A percentile compares a stretch with the other conserved stretches of the same genome.
These are phyloP conservation scores for Diacarnus erythraeanus DNA, from an alignment of 37 sponge, comb jelly and placozoan species.

Conservation along the genomic window DNA sequence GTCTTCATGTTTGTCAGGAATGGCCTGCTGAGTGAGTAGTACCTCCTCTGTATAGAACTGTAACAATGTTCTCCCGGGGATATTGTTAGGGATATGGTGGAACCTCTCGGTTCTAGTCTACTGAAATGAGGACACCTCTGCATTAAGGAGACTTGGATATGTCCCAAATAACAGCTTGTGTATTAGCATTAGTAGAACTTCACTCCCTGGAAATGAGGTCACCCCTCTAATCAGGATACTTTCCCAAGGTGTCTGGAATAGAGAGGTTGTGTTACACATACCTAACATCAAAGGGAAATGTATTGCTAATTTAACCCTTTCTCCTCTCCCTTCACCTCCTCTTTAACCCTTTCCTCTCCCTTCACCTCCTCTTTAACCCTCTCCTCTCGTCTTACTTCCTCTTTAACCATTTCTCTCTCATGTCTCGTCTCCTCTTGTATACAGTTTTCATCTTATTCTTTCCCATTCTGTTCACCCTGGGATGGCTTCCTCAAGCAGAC, in stretches of 20 bases:
- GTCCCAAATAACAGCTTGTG: too few species aligned
- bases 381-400: not conserved
- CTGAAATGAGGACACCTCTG: too few species aligned
- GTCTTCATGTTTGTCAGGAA: slow-evolving; percentile 55
- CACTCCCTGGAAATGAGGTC: not conserved
- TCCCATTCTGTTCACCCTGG: slow-evolving; percentile 76
- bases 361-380: not conserved
- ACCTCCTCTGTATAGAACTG: too few species aligned
- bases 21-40: slow-evolving; percentile 74
- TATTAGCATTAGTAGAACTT: too few species aligned
- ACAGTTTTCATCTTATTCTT: slow-evolving; percentile 80
- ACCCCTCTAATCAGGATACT: not conserved
- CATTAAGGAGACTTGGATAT: too few species aligned
- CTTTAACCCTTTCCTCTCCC: not conserved
- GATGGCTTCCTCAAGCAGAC: slow-evolving; percentile 84
- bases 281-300: not conserved
- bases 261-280: not conserved
- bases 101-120: too few species aligned
- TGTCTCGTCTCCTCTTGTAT: not conserved
- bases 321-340: not conserved
- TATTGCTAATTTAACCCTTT: not conserved
- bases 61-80: too few species aligned
- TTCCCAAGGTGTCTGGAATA: too few species aligned
- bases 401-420: slow-evolving; percentile 6
- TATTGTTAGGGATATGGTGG: too few species aligned